Base-by-base conservation (phyloP, 2,888 invertebrate species). In the Stenodema calcarata region DNA sequence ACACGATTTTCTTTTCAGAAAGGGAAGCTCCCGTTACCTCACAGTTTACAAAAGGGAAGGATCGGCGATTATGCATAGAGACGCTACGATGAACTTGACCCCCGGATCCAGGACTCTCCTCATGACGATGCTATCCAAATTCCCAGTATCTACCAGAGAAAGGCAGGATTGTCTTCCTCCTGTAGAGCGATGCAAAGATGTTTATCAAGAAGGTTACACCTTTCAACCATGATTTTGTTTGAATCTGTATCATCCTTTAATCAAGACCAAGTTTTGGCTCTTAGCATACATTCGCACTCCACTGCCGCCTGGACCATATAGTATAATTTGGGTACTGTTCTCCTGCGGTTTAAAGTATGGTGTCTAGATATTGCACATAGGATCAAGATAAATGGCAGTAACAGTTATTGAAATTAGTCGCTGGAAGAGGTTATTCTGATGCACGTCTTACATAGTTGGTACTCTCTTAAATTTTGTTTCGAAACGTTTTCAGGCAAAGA, bases 41-140 rank as follows among this genome's bases (percentile, higher is more conserved):
- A 95, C 95, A 16, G 93, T 95, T 44, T 94, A 94, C 90, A 96
- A 96, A 91, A 92, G 94, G 47, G 92, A 93, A 86, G 94, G 94
- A 0, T 94, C 94, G 0, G 94, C 94, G 0, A 94, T 94, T 79
- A 93, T 94, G 41, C 94, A 94, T 90, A 93, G 93, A 88, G 94
- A 94, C 90, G 94, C 95, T 0, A 92, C 93, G 75, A 92, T 96
- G 78, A 93, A 93, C 62, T 90, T 96, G 88, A 93, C 93, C 86
- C 92, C 93, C 0, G 92, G 93, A 87, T 94, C 95, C 88, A 92
- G 94, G 14, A 94, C 94, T 88, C 93, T 93, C 83, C 93, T 95
- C 88, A 92, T 92, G 0, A 93, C 92, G 89, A 91, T 95, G 62
- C 92, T 95, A 78, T 93, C 94, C 89, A 92, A 93, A 11, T 95